Evolutionary conservation across 2,888 invertebrate species (phyloP).

Genomic region (Geophilus truncorum): DNA sequence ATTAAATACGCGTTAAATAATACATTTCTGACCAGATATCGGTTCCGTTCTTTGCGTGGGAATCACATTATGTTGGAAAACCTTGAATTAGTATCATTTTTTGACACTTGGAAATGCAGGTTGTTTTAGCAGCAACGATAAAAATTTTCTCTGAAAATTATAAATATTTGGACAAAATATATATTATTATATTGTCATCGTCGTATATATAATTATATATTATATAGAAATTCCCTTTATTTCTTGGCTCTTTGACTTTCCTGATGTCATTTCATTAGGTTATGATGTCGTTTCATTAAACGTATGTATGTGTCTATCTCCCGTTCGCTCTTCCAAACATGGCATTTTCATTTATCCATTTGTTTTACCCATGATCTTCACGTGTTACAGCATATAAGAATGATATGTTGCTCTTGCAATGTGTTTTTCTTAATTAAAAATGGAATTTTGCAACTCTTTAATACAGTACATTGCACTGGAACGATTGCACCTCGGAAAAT

Average conservation of each 20-base stretch:
- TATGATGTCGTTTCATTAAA: background rate
- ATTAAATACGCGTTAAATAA: background rate
- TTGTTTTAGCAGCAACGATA: background rate
- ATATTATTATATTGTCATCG: background rate
- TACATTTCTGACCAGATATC: background rate
- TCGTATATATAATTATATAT: conserved; percentile 7
- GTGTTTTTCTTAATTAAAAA: background rate
- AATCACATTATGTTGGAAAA: background rate
- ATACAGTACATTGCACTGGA: background rate
- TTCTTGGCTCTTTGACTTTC: background rate
- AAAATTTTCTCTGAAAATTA: conserved; percentile 13
- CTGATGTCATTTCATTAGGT: background rate
- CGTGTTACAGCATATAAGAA: background rate
- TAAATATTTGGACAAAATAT: conserved; percentile 20
- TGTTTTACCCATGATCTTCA: background rate
- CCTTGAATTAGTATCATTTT: background rate
- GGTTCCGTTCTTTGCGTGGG: background rate
- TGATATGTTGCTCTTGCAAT: background rate
- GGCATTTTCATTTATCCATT: background rate
- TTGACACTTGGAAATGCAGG: background rate
- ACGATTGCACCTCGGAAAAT: background rate
- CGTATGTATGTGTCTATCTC: background rate
- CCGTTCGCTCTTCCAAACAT: no score
- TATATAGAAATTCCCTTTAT: conserved; percentile 2
- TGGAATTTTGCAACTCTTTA: background rate